These are phyloP conservation scores for Caenorhabditis imperialis DNA, from an alignment of 2,888 invertebrate species.

Conservation along the genomic window DNA sequence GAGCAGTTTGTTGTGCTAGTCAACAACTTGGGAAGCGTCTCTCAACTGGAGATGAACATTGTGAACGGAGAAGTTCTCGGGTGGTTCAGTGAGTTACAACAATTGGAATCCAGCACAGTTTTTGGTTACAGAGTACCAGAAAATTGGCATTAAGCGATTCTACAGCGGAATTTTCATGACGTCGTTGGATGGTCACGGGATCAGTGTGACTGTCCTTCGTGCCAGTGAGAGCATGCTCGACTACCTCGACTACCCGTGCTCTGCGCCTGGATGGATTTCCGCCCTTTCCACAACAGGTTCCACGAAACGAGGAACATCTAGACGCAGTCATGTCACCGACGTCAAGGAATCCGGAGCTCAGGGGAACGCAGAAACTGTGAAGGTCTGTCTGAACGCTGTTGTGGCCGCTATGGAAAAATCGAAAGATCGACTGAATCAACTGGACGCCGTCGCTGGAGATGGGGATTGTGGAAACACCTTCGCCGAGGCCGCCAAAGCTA, in stretches of 20 bases:
- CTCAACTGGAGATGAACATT: conserved; percentile 86
- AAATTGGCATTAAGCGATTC: conserved; percentile 75
- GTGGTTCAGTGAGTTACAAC: conserved; percentile 82
- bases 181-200: conserved; percentile 86
- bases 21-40: conserved; percentile 87
- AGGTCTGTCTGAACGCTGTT: conserved; percentile 61
- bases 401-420: conserved; percentile 82
- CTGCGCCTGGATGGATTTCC: conserved; percentile 44
- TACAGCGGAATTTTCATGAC: conserved; percentile 81
- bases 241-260: conserved; percentile 43
- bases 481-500: conserved; percentile 50
- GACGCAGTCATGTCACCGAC: not conserved
- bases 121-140: conserved; percentile 53
- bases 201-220: conserved; percentile 84
- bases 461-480: conserved; percentile 84
- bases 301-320: not conserved
- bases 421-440: conserved; percentile 82
- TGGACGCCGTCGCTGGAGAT: conserved; percentile 85
- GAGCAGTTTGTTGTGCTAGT: conserved; percentile 83
- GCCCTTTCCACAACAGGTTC: not conserved
- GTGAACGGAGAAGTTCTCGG: conserved; percentile 83
- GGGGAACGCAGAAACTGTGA: not conserved
- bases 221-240: conserved; percentile 69
- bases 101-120: not conserved
- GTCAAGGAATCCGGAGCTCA: conserved; percentile 10